phyloP scores from a whole-genome alignment of 2,113 vertebrate species.

The Petaurus breviceps region DNA sequence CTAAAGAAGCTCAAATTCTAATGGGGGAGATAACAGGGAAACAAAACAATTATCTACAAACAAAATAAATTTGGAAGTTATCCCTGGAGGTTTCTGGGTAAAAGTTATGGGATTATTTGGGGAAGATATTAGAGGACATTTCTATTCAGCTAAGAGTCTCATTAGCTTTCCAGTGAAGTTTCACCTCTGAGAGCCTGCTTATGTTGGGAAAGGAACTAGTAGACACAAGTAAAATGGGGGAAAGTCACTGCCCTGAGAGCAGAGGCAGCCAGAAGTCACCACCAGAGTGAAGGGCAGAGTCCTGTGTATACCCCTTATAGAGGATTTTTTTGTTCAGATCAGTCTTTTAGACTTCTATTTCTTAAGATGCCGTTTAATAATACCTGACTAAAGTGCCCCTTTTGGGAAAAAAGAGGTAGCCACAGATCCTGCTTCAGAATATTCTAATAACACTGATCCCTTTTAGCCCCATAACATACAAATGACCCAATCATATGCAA shows the following conservation, averaged over 20 bases:
- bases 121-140: background rate
- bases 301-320: background rate
- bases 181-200: background rate
- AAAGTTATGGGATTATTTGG: background rate
- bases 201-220: background rate
- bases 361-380: background rate
- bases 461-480: background rate
- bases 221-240: background rate
- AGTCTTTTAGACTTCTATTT: background rate
- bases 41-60: background rate
- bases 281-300: background rate
- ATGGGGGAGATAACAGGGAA: background rate
- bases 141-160: background rate
- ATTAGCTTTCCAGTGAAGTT: background rate
- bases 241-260: background rate
- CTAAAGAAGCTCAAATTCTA: background rate
- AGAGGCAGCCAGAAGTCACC: background rate
- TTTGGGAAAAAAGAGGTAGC: background rate
- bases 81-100: background rate
- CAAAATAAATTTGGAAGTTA: background rate
- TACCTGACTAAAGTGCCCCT: background rate
- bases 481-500: background rate
- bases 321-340: background rate
- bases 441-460: background rate
- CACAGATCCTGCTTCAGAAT: background rate